Conservation (phyloP, 2,113 vertebrate species). For the Manacus vitellinus region DNA sequence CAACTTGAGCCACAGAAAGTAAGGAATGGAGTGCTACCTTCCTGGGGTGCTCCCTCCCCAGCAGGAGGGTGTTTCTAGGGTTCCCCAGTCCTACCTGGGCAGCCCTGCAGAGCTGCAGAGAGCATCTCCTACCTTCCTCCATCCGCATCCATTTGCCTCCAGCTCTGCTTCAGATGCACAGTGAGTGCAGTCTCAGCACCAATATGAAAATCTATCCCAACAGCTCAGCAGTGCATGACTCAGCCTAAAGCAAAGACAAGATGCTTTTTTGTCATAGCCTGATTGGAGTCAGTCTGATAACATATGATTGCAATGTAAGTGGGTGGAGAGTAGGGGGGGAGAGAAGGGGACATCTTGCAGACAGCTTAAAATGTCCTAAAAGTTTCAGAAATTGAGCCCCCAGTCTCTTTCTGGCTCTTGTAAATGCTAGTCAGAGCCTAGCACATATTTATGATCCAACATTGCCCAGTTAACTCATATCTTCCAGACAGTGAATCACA, state of each 20-base stretch:
- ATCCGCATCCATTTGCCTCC: not conserved
- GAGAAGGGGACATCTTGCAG: slow-evolving; percentile 11
- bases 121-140: not conserved
- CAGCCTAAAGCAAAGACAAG: slow-evolving; percentile 14
- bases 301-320: slow-evolving; percentile 38
- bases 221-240: not conserved
- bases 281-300: not conserved
- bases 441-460: not conserved
- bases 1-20: not conserved
- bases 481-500: not conserved
- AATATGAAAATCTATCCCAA: not conserved
- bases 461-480: not conserved
- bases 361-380: slow-evolving; percentile 12
- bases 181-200: not conserved
- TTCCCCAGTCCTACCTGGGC: rapidly evolving
- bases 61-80: too few species aligned
- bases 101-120: not conserved
- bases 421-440: slow-evolving; percentile 8
- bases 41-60: not conserved
- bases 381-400: not conserved
- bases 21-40: not conserved
- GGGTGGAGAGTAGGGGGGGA: not conserved
- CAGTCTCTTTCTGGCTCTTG: not conserved
- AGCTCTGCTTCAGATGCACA: not conserved
- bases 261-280: rapidly evolving